These are phyloP conservation scores for Borostomias antarcticus DNA, from an alignment of 2,797 vertebrate species.

Conservation along the genomic window DNA sequence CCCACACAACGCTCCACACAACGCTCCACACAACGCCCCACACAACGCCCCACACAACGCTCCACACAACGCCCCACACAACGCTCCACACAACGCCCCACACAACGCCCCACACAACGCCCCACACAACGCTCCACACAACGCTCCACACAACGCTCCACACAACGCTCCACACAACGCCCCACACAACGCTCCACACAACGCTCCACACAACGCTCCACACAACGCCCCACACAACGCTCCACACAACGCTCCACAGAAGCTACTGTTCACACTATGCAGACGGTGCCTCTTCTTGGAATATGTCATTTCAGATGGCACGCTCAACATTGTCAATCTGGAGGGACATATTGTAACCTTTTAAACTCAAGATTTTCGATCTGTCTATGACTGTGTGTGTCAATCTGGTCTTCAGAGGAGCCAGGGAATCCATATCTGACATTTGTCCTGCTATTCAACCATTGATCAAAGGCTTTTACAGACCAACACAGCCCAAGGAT, in stretches of 20 bases:
- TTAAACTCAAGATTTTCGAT: constrained; percentile 63
- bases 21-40: no score
- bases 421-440: constrained; percentile 65
- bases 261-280: neutral
- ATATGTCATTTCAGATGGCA: constrained; percentile 25
- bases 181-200: no score
- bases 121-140: no score
- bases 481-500: neutral
- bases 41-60: no score
- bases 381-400: constrained; percentile 54
- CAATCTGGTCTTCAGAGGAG: constrained; percentile 49
- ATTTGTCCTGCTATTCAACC: constrained; percentile 68
- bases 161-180: no score
- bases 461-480: constrained; percentile 60
- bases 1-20: no score
- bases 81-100: no score
- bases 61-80: no score
- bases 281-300: constrained; percentile 25
- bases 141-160: no score
- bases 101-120: no score
- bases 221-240: no score
- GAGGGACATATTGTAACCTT: constrained; percentile 63
- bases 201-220: no score
- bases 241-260: neutral
- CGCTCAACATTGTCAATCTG: constrained; percentile 65